Evolutionary conservation across 2,113 vertebrate species (phyloP), one percentile per base, ranked within the genome.

Genomic region (Phasianus colchicus): DNA sequence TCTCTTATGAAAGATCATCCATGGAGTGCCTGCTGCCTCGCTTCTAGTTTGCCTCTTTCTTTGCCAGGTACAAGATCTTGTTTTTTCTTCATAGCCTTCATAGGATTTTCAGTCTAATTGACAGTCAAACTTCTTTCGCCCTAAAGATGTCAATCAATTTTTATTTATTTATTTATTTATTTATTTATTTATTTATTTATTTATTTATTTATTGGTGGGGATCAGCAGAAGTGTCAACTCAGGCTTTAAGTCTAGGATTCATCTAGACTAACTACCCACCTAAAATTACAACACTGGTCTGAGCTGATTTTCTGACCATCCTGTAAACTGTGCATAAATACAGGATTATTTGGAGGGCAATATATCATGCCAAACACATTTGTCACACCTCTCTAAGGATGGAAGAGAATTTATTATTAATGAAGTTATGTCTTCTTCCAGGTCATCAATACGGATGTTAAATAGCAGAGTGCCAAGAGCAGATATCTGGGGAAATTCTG

Each of bases 361-460:
- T 89, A 78, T 89, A 11, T 86, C 77, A 65, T 64, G 57, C 21
- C 58, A 71, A 75, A 67, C 47, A 32, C 12, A 50, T 75, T 73
- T 60, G 47, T 86, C 83, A 75, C 42, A 84, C n/a, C 27, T 75
- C 57, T 92, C 57, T 67, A 64, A 90, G 42, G 76, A 60, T 11
- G 36, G 55, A 52, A 72, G 34, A 81, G n/a, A 52, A 20, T 74
- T 93, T 52, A 65, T 73, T 88, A 79, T 76, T 88, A 72, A 91
- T 48, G 43, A 22, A 67, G 2, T 69, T 72, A 47, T 1, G 13
- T 72, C 67, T 92, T 83, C 83, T 94, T 94, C 63, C 48, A 40
- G 24, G 54, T 50, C 45, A 58, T 85, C 67, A 75, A 76, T 87
- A 91, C 89, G 93, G 92, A 87, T 61, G 43, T 60, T 72, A 79